A percentile compares a stretch with the other conserved stretches of the same genome.
Conservation (phyloP, 2,113 vertebrate species). For the Ochotona princeps region DNA sequence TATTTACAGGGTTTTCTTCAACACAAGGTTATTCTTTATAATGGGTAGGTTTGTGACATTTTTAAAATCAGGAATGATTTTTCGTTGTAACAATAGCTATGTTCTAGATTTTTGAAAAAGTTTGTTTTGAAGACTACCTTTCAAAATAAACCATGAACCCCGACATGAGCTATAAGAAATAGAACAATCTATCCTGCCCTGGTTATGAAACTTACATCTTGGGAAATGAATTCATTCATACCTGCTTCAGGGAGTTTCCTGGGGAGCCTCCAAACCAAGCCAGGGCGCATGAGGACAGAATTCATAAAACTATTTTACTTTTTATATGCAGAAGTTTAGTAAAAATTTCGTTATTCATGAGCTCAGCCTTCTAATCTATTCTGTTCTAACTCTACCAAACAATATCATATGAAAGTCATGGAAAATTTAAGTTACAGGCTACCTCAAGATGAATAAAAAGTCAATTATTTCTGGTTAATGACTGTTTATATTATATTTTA, state of each 20-base stretch:
- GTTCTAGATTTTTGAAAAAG: background rate
- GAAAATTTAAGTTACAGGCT: background rate
- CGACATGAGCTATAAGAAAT: background rate
- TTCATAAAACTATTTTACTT: background rate
- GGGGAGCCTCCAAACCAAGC: background rate
- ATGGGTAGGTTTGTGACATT: background rate
- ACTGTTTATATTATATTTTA: background rate
- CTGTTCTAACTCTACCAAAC: background rate
- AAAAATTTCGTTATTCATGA: background rate
- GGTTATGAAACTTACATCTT: background rate
- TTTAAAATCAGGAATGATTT: background rate
- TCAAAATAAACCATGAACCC: background rate
- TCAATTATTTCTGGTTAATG: conserved; percentile 12
- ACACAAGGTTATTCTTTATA: background rate
- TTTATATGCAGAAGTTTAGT: background rate
- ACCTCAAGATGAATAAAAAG: background rate
- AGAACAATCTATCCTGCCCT: background rate
- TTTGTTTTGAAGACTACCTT: background rate
- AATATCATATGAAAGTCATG: background rate
- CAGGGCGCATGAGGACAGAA: background rate
- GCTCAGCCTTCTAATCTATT: background rate
- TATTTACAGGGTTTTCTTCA: background rate
- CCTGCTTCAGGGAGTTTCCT: background rate
- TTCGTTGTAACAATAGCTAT: background rate
- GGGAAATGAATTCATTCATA: background rate